Evolutionary conservation across 2,888 invertebrate genomes (phyloP), one percentile per base, ranked within the genome.

Genomic region (Nomada hirtipes): DNA sequence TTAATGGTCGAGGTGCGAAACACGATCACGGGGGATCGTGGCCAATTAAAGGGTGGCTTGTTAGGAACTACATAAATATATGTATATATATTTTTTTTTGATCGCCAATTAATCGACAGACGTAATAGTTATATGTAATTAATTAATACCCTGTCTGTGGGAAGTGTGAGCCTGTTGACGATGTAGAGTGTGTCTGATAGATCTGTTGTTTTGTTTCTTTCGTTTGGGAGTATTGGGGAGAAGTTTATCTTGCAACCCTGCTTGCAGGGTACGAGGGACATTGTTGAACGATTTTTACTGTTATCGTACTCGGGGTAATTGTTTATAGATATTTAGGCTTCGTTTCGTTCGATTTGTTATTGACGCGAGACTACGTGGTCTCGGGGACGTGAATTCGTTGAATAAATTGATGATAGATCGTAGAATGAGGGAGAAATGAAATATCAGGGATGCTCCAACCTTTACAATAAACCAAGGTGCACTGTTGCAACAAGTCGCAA

Each of bases 331-430:
- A 26, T 42, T 3, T 11, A 15, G n/a, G 15, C 18, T 29, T 15
- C 18, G 23, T 4, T 4, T 15, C 20, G 2, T 36, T 1, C 11
- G 29, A 20, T 60, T 73, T 11, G 15, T 20, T 1, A 9, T 50
- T 63, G 26, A 23, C 10, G 7, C 10, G 7, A 20, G n/a, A 20
- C 1, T 20, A 42, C 65, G 29, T 15, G 29, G 23, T 77, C 10
- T 23, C 57, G 77, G 44, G 64, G 69, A 76, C 64, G 69, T 20
- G 69, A 69, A 13, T 23, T 47, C 11, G 15, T 1, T 13, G 47
- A 47, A 3, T 3, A 3, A 0, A 13, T 47, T 15, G 3, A 3
- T 47, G 1, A 7, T 4, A 9, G 36, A 7, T 36, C 36, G 36
- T 7, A 7, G 36, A 36, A 7, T 7, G 36, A 36, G 7, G 7